Evolutionary conservation across 2,113 vertebrate species (phyloP).

Genomic region (Quiscalus mexicanus): DNA sequence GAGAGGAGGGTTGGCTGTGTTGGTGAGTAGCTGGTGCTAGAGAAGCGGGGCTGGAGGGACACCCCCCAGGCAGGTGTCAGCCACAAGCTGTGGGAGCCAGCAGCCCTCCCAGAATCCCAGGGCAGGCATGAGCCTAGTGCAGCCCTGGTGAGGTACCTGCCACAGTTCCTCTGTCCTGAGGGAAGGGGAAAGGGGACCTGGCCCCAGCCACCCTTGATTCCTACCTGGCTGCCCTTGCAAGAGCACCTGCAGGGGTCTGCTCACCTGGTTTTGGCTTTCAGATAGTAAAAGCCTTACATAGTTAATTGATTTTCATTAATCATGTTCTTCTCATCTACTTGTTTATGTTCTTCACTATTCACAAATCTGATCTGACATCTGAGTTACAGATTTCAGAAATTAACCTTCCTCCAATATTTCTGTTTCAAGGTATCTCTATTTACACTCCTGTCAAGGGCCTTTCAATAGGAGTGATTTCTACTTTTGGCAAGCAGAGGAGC

Average conservation of each 20-base stretch:
- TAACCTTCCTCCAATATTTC: conserved; percentile 58
- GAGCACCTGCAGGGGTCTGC: background rate
- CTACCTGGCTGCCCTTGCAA: background rate
- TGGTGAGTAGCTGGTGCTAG: background rate
- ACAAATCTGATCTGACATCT: conserved; percentile 29
- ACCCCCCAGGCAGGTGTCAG: background rate
- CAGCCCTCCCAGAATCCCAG: background rate
- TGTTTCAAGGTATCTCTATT: conserved; percentile 51
- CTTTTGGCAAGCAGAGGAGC: conserved; percentile 1
- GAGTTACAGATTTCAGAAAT: conserved; percentile 63
- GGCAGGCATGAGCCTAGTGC: background rate
- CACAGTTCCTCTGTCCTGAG: background rate
- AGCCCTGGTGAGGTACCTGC: background rate
- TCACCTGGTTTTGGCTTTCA: background rate
- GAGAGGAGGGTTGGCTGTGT: background rate
- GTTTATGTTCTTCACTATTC: conserved; percentile 49
- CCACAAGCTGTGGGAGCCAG: background rate
- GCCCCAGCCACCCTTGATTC: background rate
- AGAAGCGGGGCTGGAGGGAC: background rate
- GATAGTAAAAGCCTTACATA: background rate
- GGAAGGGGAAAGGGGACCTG: background rate
- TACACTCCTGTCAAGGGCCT: conserved; percentile 47
- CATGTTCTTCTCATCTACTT: conserved; percentile 48
- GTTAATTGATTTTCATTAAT: conserved; percentile 61
- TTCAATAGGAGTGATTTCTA: conserved; percentile 13